phyloP scores from a whole-genome alignment of 2,888 invertebrate genomes.

The Biston stratarius region DNA sequence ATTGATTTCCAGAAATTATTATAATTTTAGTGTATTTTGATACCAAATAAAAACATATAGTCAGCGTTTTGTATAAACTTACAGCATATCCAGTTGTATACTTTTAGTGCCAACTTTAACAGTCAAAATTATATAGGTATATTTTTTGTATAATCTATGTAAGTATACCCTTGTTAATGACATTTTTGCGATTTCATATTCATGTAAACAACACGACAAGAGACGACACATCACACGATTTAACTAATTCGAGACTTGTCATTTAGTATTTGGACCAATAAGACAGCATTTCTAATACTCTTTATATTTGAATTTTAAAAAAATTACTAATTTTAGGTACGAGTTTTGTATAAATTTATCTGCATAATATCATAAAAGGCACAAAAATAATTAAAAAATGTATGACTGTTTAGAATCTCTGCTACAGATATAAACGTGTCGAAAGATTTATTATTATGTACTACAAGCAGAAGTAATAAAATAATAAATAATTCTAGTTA shows the following conservation, averaged over 20 bases:
- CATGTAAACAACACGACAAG: too few species aligned
- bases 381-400: neutral
- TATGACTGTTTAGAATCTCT: constrained; percentile 6
- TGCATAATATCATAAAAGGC: neutral
- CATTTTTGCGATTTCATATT: too few species aligned
- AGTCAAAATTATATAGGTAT: neutral
- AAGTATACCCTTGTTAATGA: neutral
- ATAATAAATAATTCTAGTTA: too few species aligned
- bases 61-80: constrained; percentile 1
- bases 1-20: neutral
- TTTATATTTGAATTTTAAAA: too few species aligned
- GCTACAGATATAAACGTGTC: neutral
- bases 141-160: neutral
- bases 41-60: constrained; percentile 28
- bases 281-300: too few species aligned
- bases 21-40: constrained; percentile 23
- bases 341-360: too few species aligned
- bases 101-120: constrained; percentile 13
- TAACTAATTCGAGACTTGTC: neutral
- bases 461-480: too few species aligned
- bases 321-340: too few species aligned
- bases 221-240: too few species aligned
- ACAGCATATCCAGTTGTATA: constrained; percentile 1
- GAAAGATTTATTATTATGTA: neutral
- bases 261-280: neutral